Conservation (phyloP, 30 jellyfish, hydroid and myxozoan genomes). For the Chrysaora quinquecirrha region DNA sequence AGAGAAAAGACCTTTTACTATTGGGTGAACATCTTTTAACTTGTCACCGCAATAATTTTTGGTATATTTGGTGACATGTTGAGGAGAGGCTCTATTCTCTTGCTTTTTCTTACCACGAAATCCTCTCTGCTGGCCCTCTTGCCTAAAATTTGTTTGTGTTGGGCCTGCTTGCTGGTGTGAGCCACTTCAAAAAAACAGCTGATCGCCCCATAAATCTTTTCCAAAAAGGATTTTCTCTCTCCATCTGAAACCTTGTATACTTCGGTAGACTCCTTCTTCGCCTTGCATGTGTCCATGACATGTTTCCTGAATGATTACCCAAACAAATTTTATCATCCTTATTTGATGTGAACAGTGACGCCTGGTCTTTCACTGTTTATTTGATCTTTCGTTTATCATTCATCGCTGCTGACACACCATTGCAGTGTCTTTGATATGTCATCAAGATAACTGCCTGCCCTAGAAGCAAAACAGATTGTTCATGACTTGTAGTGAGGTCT, state of each 20-base stretch:
- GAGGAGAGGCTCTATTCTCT: background rate
- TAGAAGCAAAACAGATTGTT: background rate
- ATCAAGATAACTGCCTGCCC: background rate
- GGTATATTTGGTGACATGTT: background rate
- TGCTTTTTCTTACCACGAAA: background rate
- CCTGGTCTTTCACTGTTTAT: slow-evolving; percentile 5
- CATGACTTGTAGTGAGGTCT: background rate
- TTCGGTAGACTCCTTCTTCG: slow-evolving; percentile 7
- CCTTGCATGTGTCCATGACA: slow-evolving; percentile 19
- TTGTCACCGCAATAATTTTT: background rate
- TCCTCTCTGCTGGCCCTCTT: slow-evolving; percentile 2
- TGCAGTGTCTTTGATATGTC: background rate
- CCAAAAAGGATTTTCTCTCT: background rate
- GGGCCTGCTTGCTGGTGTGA: background rate
- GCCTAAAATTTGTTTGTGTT: background rate
- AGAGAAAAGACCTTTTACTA: background rate
- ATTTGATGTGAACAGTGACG: background rate
- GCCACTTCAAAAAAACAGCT: background rate
- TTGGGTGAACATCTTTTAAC: background rate
- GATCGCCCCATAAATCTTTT: slow-evolving; percentile 6
- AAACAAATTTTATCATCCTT: slow-evolving; percentile 1
- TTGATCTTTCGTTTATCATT: background rate
- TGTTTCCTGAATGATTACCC: background rate
- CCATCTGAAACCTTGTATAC: background rate
- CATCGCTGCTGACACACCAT: background rate